These are phyloP conservation scores for Fulica atra DNA, from an alignment of 2,113 vertebrate species.

Conservation along the genomic window DNA sequence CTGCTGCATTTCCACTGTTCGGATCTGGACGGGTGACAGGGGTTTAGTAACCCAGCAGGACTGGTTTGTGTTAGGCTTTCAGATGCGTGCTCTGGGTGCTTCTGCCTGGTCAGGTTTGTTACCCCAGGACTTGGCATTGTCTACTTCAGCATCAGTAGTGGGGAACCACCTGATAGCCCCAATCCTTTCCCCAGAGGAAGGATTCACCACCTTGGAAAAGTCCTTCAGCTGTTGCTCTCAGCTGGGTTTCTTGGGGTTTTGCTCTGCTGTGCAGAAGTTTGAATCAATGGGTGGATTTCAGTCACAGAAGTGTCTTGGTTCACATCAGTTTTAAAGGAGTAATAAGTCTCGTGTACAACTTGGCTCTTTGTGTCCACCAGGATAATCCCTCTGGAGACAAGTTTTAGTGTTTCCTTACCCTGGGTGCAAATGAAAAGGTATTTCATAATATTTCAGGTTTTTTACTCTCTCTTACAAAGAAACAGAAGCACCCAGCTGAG, in stretches of 20 bases:
- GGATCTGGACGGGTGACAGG: accelerated
- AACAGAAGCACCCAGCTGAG: background rate
- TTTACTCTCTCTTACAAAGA: background rate
- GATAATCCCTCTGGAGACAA: background rate
- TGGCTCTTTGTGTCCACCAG: background rate
- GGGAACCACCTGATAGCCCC: background rate
- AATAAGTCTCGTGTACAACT: background rate
- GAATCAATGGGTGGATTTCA: background rate
- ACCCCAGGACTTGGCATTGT: background rate
- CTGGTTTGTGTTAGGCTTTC: accelerated
- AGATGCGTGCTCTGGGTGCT: background rate
- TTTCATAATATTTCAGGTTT: background rate
- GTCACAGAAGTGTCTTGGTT: background rate
- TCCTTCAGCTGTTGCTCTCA: background rate
- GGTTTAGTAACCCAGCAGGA: background rate
- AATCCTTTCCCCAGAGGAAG: background rate
- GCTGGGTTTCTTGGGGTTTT: background rate
- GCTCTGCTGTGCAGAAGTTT: background rate
- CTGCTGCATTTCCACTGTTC: background rate
- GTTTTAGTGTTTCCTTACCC: background rate
- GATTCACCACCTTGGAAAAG: background rate
- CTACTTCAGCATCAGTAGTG: accelerated
- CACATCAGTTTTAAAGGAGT: background rate
- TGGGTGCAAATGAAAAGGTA: background rate
- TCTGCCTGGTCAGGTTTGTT: accelerated